Percentiles rank a stretch among this genome's conserved stretches.
phyloP scores from a whole-genome alignment of 2,113 vertebrate genomes.

The Chaetodon auriga region DNA sequence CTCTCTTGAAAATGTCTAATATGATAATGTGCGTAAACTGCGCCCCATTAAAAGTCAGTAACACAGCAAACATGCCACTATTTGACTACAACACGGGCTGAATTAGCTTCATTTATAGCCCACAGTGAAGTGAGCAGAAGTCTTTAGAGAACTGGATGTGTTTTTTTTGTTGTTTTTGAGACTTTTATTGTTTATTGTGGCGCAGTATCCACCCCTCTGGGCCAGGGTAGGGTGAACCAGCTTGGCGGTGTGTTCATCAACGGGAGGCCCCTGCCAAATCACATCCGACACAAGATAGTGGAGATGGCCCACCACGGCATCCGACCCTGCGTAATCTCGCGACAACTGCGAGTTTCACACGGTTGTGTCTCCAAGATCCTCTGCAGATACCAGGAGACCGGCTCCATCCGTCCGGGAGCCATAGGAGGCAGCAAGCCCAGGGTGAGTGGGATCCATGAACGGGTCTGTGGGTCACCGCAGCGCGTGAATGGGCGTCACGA shows the following conservation, averaged over 20 bases:
- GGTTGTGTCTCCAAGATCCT: constrained; percentile 99
- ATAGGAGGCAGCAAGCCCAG: constrained; percentile 99
- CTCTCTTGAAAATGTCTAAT: constrained; percentile 66
- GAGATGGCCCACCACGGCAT: constrained; percentile 99
- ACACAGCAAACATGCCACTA: constrained; percentile 21
- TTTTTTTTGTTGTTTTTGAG: constrained; percentile 41
- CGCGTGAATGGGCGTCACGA: constrained; percentile 11
- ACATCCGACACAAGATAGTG: constrained; percentile 99
- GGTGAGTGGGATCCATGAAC: constrained; percentile 88
- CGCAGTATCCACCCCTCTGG: constrained; percentile 98
- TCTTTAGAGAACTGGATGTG: neutral
- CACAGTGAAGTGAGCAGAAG: neutral
- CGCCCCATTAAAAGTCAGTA: constrained; percentile 54
- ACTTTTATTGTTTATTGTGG: constrained; percentile 66
- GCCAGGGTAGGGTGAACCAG: constrained; percentile 98
- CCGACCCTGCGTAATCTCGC: constrained; percentile 97
- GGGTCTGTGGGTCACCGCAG: constrained; percentile 25
- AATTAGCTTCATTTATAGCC: neutral
- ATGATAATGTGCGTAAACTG: constrained; percentile 66
- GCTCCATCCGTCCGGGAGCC: constrained; percentile 97
- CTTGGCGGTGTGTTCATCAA: constrained; percentile 99
- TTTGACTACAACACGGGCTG: neutral
- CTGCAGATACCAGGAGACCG: constrained; percentile 98
- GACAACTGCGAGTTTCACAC: constrained; percentile 96
- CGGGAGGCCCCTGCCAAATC: constrained; percentile 95